Evolutionary conservation across 2,888 invertebrate genomes (phyloP).

Genomic region (Oxystoma pomonae): DNA sequence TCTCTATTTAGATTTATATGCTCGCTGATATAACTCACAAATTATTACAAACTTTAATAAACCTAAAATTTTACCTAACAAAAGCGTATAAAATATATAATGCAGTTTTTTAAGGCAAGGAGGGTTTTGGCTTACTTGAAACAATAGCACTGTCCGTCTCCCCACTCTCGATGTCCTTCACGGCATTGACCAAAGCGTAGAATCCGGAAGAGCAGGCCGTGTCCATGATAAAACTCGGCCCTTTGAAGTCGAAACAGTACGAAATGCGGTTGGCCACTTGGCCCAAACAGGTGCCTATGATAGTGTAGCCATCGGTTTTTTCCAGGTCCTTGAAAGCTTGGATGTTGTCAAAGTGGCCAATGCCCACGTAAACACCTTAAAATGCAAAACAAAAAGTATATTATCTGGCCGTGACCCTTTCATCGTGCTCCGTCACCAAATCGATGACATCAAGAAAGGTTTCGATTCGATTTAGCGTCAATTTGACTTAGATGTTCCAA

Average conservation of each 20-base stretch:
- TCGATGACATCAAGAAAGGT: constrained; percentile 54
- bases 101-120: no score
- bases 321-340: constrained; percentile 12
- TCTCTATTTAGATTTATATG: no score
- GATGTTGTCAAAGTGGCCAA: constrained; percentile 9
- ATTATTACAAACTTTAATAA: no score
- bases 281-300: constrained; percentile 22
- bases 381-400: constrained; percentile 4
- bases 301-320: constrained; percentile 24
- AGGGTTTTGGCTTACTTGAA: constrained; percentile 26
- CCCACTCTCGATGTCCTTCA: constrained; percentile 25
- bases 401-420: constrained; percentile 63
- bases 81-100: no score
- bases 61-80: no score
- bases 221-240: constrained; percentile 32
- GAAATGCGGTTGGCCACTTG: constrained; percentile 30
- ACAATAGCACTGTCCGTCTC: constrained; percentile 25
- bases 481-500: no score
- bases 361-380: constrained; percentile 28
- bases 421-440: constrained; percentile 72
- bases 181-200: constrained; percentile 28
- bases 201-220: constrained; percentile 33
- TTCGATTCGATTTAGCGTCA: no score
- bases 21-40: no score
- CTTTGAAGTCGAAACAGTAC: constrained; percentile 32